phyloP scores from a whole-genome alignment of 2,888 invertebrate genomes.

The Schizotus pectinicornis region DNA sequence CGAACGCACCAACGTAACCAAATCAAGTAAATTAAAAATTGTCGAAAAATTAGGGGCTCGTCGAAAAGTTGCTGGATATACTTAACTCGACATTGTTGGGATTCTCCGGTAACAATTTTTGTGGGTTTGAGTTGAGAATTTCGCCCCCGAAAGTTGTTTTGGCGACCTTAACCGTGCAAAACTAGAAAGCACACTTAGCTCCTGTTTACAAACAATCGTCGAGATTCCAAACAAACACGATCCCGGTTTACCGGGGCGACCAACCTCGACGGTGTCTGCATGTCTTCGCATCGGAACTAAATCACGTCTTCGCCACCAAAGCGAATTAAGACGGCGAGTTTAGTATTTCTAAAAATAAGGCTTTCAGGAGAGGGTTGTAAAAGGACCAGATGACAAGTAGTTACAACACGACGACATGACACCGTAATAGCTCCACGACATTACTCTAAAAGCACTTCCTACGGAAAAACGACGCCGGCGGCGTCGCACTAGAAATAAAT shows the following conservation, averaged over 20 bases:
- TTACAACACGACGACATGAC: slow-evolving; percentile 52
- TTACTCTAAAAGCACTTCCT: slow-evolving; percentile 49
- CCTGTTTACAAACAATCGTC: slow-evolving; percentile 23
- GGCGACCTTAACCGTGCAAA: not conserved
- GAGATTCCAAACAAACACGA: slow-evolving; percentile 22
- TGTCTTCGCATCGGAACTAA: slow-evolving; percentile 5
- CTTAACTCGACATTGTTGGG: too few relatives aligned
- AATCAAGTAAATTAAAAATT: too few relatives aligned
- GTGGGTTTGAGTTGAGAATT: too few relatives aligned
- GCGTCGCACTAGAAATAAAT: too few relatives aligned
- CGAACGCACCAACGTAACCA: too few relatives aligned
- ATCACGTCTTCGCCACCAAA: slow-evolving; percentile 25
- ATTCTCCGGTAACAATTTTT: too few relatives aligned
- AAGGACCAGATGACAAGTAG: slow-evolving; percentile 51
- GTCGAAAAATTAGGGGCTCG: too few relatives aligned
- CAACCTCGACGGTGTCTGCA: slow-evolving; percentile 1
- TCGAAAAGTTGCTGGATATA: too few relatives aligned
- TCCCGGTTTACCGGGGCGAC: slow-evolving; percentile 19
- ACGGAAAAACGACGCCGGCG: slow-evolving; percentile 12
- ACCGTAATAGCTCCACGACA: slow-evolving; percentile 51
- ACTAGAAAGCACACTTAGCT: slow-evolving; percentile 17
- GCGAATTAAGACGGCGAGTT: slow-evolving; percentile 30
- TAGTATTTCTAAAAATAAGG: slow-evolving; percentile 47
- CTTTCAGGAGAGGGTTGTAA: slow-evolving; percentile 47
- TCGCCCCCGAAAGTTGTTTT: too few relatives aligned